These are phyloP conservation scores for Andrena marginata DNA, from an alignment of 2,888 invertebrate genomes.

Conservation along the genomic window DNA sequence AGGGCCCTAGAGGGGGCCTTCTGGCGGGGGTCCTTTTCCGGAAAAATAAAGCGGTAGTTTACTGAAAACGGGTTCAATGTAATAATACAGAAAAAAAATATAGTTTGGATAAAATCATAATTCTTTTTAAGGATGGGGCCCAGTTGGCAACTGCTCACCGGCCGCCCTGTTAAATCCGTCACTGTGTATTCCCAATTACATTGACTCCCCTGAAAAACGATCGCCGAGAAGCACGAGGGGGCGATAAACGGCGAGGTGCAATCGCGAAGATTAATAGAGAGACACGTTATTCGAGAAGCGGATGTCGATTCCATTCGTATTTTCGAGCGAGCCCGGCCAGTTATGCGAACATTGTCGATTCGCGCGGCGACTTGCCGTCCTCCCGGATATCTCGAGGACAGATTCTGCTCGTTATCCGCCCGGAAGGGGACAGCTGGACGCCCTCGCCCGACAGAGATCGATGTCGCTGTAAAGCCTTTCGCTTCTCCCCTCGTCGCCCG, in stretches of 20 bases:
- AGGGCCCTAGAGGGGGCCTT: no score
- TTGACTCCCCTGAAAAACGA: neutral
- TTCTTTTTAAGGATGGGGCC: no score
- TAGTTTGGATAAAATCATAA: no score
- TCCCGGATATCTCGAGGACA: constrained; percentile 37
- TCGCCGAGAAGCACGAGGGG: neutral
- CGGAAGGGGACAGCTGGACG: constrained; percentile 29
- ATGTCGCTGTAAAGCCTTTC: constrained; percentile 47
- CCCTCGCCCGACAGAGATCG: constrained; percentile 59
- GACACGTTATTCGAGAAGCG: neutral
- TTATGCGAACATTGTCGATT: constrained; percentile 34
- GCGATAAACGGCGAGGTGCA: neutral
- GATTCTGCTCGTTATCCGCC: constrained; percentile 51
- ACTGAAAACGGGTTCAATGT: no score
- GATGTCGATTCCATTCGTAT: neutral
- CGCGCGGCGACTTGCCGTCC: constrained; percentile 11
- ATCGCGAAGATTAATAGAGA: constrained; percentile 3
- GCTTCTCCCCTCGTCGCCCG: constrained; percentile 26
- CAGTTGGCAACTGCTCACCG: no score
- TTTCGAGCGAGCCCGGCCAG: neutral
- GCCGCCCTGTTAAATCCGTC: no score
- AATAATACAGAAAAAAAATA: no score
- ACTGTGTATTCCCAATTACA: no score
- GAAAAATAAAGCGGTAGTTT: no score
- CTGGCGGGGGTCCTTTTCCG: no score